Evolutionary conservation across 2,888 invertebrate species (phyloP).

Genomic region (Entomobrya multifasciata): DNA sequence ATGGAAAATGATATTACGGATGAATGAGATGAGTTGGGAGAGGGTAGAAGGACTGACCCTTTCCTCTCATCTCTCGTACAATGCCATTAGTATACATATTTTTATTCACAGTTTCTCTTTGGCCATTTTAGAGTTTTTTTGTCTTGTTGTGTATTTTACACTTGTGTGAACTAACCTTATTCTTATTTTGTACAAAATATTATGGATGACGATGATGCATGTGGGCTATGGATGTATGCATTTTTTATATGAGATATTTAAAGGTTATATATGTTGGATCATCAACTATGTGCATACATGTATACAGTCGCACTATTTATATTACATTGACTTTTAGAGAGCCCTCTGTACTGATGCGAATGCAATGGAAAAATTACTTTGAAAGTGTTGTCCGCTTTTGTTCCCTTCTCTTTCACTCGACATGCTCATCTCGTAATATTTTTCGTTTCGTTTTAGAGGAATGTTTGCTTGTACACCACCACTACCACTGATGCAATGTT

Average conservation of each 20-base stretch:
- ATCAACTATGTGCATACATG: constrained; percentile 3
- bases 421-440: constrained; percentile 14
- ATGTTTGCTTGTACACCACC: too few relatives aligned
- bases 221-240: constrained; percentile 32
- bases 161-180: constrained; percentile 45
- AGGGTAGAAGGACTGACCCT: constrained; percentile 58
- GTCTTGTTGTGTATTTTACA: constrained; percentile 59
- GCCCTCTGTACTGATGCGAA: constrained; percentile 4
- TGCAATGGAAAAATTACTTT: constrained; percentile 51
- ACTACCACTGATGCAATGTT: too few relatives aligned
- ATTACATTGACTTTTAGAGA: constrained; percentile 36
- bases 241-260: constrained; percentile 5
- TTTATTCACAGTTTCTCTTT: constrained; percentile 19
- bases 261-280: constrained; percentile 37
- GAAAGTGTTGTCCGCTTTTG: constrained; percentile 45
- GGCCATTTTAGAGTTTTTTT: constrained; percentile 19
- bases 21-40: constrained; percentile 55
- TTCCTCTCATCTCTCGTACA: too few relatives aligned
- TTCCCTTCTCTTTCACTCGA: not conserved
- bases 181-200: constrained; percentile 50
- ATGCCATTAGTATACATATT: constrained; percentile 23
- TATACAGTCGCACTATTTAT: not conserved
- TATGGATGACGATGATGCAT: not conserved
- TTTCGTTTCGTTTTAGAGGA: not conserved
- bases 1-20: constrained; percentile 68